Evolutionary conservation across 23 tunicate species (phyloP).

Genomic region (Phallusia fumigata): DNA sequence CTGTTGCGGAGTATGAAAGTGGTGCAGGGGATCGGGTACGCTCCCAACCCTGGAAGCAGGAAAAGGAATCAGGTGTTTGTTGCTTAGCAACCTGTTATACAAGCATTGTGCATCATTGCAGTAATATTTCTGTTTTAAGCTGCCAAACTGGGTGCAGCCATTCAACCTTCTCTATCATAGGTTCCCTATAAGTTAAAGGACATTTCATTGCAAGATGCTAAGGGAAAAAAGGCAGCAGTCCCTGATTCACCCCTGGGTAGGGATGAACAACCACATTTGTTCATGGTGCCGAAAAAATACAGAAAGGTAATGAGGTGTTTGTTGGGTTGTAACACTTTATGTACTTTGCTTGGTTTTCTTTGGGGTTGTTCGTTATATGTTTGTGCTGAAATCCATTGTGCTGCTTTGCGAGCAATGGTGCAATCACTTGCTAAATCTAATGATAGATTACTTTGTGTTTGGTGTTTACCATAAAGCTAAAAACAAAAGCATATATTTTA

Average conservation of each 20-base stretch:
- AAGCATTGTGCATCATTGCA: too few relatives aligned
- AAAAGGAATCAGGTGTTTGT: conserved; percentile 90
- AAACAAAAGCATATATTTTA: too few relatives aligned
- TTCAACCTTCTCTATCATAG: conserved; percentile 22
- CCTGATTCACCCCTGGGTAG: conserved; percentile 88
- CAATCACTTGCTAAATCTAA: too few relatives aligned
- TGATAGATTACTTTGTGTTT: too few relatives aligned
- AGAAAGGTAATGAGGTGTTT: conserved; percentile 68
- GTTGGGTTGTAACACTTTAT: too few relatives aligned
- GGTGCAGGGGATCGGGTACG: conserved; percentile 87
- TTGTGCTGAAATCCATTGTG: too few relatives aligned
- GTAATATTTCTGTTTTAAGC: too few relatives aligned
- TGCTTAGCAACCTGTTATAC: too few relatives aligned
- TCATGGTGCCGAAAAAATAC: conserved; percentile 88
- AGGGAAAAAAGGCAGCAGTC: conserved; percentile 81
- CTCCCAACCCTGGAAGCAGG: conserved; percentile 91
- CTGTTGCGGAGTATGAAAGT: conserved; percentile 84
- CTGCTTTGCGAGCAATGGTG: too few relatives aligned
- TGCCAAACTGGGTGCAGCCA: too few relatives aligned
- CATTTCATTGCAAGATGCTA: conserved; percentile 47
- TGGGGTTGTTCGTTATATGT: too few relatives aligned
- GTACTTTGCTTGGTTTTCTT: not conserved
- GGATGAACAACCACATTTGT: conserved; percentile 89
- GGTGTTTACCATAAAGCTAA: too few relatives aligned
- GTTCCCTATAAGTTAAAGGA: conserved; percentile 88